Percentiles rank a stretch among this genome's conserved stretches.
Conservation (phyloP, 2,888 invertebrate species). For the Trichopoda pennipes region DNA sequence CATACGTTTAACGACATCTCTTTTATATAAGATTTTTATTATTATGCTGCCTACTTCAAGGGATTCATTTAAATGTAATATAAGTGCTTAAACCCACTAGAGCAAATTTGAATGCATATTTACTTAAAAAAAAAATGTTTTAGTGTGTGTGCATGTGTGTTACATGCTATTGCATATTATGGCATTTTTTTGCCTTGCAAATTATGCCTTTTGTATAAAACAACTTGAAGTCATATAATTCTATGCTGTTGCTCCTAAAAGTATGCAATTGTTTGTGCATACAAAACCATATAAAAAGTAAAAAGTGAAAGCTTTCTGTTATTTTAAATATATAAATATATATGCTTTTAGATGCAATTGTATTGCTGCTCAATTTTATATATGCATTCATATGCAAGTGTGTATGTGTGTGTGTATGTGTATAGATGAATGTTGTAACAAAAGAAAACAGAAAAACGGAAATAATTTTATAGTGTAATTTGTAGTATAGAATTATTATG, state of each 20-base stretch:
- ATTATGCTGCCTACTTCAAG: slow-evolving; percentile 11
- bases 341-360: neutral
- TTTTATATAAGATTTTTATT: slow-evolving; percentile 11
- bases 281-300: slow-evolving; percentile 12
- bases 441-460: slow-evolving; percentile 52
- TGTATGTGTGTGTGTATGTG: neutral
- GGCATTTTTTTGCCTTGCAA: slow-evolving; percentile 40
- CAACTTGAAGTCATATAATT: slow-evolving; percentile 33
- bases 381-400: neutral
- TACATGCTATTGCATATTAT: slow-evolving; percentile 25
- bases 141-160: neutral
- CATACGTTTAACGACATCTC: slow-evolving; percentile 11
- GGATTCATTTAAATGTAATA: slow-evolving; percentile 29
- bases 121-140: neutral
- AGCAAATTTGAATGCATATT: neutral
- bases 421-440: neutral
- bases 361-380: neutral
- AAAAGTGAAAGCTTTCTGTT: slow-evolving; percentile 45
- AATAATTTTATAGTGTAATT: slow-evolving; percentile 55
- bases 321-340: neutral
- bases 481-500: slow-evolving; percentile 46
- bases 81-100: slow-evolving; percentile 23
- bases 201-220: slow-evolving; percentile 34
- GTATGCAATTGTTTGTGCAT: slow-evolving; percentile 29
- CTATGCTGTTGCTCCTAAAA: slow-evolving; percentile 18